Base-by-base conservation (phyloP, 2,888 invertebrate genomes). In the Eupithecia dodoneata region DNA sequence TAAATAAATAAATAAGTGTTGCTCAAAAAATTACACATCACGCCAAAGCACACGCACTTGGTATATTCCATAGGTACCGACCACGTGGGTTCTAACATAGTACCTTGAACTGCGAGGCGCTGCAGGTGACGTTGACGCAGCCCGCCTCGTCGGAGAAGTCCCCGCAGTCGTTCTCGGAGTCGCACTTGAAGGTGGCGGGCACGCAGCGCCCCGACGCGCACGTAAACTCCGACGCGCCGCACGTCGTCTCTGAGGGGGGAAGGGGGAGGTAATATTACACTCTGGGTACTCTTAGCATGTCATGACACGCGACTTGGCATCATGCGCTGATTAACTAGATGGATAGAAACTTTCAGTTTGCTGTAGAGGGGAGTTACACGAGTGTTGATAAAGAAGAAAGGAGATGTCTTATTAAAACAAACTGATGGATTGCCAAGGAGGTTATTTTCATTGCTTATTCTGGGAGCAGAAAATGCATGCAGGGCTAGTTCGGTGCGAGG, bases 141-240 rank as follows among this genome's bases (percentile, higher is more conserved):
- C 97, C 98, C 7, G 96, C 96, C 94, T 99, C 99, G 92, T 99
- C 99, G 4, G 98, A 98, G 90, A 98, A 98, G 91, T 98, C 98
- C 0, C 98, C 98, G 89, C 99, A 99, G 93, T 99, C 99, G 92
- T 99, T 99, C 92, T 98, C 98, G 0, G 97, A 97, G 91, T 99
- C 99, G 90, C 99, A 99, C 76, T 97, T 97, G 95, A 99, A 99
- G n/a, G 97, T 97, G 71, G 97, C 96, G 0, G 99, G 99, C 80
- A 99, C 98, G 88, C 99, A 99, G 47, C 98, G 97, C 0, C 98
- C 98, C 0, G 98, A 97, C 87, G 97, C 97, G 92, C 99, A 99
- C 92, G 98, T 98, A 95, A 99, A 99, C 90, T 99, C 99, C 74
- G 97, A 97, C 0, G 97, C 95, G 70, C 97, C 97, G 91, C 99